Percentiles rank a stretch among this genome's conserved stretches.
phyloP scores from a whole-genome alignment of 2,888 invertebrate genomes.

The Drosophila anceps region DNA sequence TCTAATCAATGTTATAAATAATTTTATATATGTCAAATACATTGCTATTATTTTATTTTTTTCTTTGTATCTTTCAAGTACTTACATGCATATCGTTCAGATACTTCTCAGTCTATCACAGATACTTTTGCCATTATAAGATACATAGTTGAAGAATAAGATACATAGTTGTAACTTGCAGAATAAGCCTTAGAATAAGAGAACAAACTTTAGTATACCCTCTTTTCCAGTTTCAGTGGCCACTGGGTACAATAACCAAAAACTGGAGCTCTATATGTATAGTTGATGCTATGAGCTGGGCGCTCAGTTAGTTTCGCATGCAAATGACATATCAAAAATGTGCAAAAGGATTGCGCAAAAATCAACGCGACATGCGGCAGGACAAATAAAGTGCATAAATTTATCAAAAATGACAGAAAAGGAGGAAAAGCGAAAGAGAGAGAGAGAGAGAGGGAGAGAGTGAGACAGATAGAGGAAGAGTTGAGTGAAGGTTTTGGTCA shows the following conservation, averaged over 20 bases:
- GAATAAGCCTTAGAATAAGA: too few species aligned
- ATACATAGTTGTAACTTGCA: neutral
- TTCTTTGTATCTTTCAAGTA: too few species aligned
- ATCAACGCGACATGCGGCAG: constrained; percentile 76
- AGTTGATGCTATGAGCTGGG: constrained; percentile 17
- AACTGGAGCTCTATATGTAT: constrained; percentile 7
- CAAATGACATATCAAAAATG: constrained; percentile 70
- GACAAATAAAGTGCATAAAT: constrained; percentile 79
- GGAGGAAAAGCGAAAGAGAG: neutral
- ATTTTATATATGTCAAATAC: too few species aligned
- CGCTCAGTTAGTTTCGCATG: constrained; percentile 69
- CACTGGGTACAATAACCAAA: neutral
- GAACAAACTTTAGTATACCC: neutral
- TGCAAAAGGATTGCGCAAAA: constrained; percentile 66
- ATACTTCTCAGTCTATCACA: neutral
- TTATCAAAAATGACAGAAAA: constrained; percentile 48
- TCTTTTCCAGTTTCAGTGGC: neutral
- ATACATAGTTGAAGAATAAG: neutral
- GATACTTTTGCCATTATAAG: neutral
- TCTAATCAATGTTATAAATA: too few species aligned
- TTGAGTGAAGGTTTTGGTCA: constrained; percentile 54
- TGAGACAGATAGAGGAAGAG: neutral
- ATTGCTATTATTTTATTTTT: too few species aligned
- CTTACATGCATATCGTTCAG: neutral
- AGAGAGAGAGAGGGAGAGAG: neutral